phyloP scores from a whole-genome alignment of 53 echinoderm and acorn worm species.

The Arbacia lixula region DNA sequence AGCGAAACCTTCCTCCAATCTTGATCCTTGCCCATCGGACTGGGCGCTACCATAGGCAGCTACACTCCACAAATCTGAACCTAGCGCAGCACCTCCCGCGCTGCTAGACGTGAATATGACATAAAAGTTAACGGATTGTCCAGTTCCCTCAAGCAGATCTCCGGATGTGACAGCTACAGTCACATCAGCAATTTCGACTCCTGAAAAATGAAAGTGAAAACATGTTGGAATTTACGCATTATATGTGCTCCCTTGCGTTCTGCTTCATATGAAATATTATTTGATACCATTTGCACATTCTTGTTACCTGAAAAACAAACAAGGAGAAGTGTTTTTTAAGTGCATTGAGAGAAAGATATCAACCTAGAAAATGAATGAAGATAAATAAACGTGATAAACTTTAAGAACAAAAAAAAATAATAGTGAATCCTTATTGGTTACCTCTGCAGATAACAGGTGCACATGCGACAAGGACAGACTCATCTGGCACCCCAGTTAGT shows the following conservation, averaged over 20 bases:
- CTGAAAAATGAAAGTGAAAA: too few species aligned
- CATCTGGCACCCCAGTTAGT: slow-evolving; percentile 32
- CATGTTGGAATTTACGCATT: too few species aligned
- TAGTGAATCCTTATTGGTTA: neutral
- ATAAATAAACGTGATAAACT: neutral
- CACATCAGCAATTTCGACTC: slow-evolving; percentile 1
- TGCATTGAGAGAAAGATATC: too few species aligned
- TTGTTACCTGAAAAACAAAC: too few species aligned
- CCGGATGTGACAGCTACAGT: neutral
- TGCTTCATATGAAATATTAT: too few species aligned
- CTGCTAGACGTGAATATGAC: slow-evolving; percentile 35
- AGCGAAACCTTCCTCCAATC: neutral
- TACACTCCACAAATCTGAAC: slow-evolving; percentile 57
- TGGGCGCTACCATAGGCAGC: slow-evolving; percentile 40
- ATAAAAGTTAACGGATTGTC: slow-evolving; percentile 29
- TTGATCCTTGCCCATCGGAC: slow-evolving; percentile 47
- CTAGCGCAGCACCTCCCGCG: slow-evolving; percentile 50
- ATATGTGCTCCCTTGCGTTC: too few species aligned
- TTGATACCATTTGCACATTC: too few species aligned
- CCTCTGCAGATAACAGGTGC: slow-evolving; percentile 9
- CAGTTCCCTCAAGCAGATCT: neutral
- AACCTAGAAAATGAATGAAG: neutral
- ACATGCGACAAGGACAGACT: neutral
- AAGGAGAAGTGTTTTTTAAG: too few species aligned
- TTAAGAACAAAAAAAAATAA: too few species aligned